A percentile compares a stretch with the other conserved stretches of the same genome.
Conservation (phyloP, 2,888 invertebrate species). For the Anoncus sp. region DNA sequence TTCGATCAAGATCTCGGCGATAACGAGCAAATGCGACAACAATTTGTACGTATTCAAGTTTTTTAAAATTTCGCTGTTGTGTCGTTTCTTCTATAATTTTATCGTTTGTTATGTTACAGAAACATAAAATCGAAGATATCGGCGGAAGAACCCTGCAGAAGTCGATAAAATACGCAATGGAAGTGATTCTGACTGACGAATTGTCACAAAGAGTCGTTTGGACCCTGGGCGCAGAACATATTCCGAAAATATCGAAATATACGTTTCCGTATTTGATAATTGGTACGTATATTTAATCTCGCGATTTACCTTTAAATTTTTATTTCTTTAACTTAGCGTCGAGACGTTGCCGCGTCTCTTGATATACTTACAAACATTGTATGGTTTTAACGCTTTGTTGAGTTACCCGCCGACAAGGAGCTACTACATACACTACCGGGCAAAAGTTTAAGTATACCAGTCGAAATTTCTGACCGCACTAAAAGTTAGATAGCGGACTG, state of each 20-base stretch:
- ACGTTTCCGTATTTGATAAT: constrained; percentile 4
- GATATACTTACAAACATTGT: not conserved
- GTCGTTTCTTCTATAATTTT: not conserved
- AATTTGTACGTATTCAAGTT: constrained; percentile 14
- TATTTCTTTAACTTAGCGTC: no score
- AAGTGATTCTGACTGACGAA: constrained; percentile 15
- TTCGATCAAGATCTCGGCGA: constrained; percentile 10
- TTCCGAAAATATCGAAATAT: constrained; percentile 12
- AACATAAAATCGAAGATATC: constrained; percentile 13
- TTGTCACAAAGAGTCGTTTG: constrained; percentile 23
- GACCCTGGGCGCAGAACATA: constrained; percentile 11
- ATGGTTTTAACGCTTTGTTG: no score
- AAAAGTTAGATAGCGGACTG: no score
- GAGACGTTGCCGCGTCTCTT: no score
- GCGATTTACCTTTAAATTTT: no score
- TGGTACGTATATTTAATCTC: constrained; percentile 19
- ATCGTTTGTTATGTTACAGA: constrained; percentile 13
- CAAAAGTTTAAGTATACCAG: no score
- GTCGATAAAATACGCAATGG: constrained; percentile 18
- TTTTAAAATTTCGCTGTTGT: not conserved
- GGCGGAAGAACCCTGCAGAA: constrained; percentile 14
- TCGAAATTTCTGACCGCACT: no score
- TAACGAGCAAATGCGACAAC: constrained; percentile 17
- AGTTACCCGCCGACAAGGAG: not conserved
- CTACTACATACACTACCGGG: no score